Evolutionary conservation across 1,140 invertebrate species (phyloP).

Genomic region (Drosophila novamexicana): DNA sequence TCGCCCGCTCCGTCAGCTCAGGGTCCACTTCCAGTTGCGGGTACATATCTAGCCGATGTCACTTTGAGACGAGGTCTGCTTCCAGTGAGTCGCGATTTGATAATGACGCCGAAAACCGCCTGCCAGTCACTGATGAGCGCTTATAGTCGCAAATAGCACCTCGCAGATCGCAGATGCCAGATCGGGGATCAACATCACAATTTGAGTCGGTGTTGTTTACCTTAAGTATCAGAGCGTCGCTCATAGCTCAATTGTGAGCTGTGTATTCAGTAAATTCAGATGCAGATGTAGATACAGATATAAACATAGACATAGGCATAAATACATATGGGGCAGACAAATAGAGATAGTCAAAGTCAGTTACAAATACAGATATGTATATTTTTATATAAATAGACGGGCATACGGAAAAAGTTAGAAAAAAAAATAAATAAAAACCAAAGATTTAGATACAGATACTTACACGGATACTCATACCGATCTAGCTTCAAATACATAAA

Average conservation of each 20-base stretch:
- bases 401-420: background rate
- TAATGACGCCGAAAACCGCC: constrained; percentile 45
- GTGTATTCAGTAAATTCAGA: constrained; percentile 7
- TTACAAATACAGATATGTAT: constrained; percentile 6
- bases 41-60: constrained; percentile 46
- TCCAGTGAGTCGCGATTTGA: constrained; percentile 47
- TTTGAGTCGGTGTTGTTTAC: constrained; percentile 47
- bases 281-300: background rate
- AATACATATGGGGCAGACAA: background rate
- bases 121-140: constrained; percentile 51
- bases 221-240: constrained; percentile 59
- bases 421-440: background rate
- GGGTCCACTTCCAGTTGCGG: constrained; percentile 63
- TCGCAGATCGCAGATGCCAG: constrained; percentile 1
- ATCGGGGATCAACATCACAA: constrained; percentile 7
- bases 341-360: background rate
- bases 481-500: background rate
- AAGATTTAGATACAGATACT: constrained; percentile 1
- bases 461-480: background rate
- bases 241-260: constrained; percentile 35
- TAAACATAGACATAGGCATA: background rate
- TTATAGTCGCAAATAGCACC: constrained; percentile 32
- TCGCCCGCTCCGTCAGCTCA: constrained; percentile 53
- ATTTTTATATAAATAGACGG: background rate
- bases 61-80: constrained; percentile 23